A percentile compares a stretch with the other conserved stretches of the same genome.
Evolutionary conservation across 2,888 invertebrate genomes (phyloP).

Genomic region (Plagodis dolabraria): DNA sequence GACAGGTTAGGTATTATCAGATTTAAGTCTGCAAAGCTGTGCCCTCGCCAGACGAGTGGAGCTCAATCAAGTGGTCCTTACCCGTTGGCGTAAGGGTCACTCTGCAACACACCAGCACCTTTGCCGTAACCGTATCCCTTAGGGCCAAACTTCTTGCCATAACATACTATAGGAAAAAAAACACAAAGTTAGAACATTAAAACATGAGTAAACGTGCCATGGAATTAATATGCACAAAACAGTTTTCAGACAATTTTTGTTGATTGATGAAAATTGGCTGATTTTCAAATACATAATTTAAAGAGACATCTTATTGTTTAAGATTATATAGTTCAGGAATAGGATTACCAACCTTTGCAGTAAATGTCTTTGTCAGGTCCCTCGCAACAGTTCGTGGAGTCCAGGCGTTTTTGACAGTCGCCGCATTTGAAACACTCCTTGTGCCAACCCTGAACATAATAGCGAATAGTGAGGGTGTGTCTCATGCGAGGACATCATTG

Average conservation of each 20-base stretch:
- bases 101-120: slow-evolving; percentile 97
- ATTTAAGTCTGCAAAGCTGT: slow-evolving; percentile 52
- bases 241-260: slow-evolving; percentile 20
- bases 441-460: slow-evolving; percentile 92
- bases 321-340: slow-evolving; percentile 3
- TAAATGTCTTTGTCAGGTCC: slow-evolving; percentile 98
- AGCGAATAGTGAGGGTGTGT: slow-evolving; percentile 68
- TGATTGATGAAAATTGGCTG: slow-evolving; percentile 2
- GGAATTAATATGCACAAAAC: slow-evolving; percentile 38
- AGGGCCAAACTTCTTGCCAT: slow-evolving; percentile 98
- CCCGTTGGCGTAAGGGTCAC: slow-evolving; percentile 94
- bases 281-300: neutral
- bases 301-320: no score
- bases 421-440: slow-evolving; percentile 97
- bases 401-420: slow-evolving; percentile 93
- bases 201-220: slow-evolving; percentile 39
- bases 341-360: slow-evolving; percentile 93
- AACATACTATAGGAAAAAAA: slow-evolving; percentile 90
- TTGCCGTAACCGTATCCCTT: slow-evolving; percentile 99
- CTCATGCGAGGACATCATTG: slow-evolving; percentile 65
- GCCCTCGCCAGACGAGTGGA: slow-evolving; percentile 72
- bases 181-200: slow-evolving; percentile 56
- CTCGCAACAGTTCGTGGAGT: slow-evolving; percentile 96
- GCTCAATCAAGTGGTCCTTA: slow-evolving; percentile 78
- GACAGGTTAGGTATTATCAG: slow-evolving; percentile 33